Conservation (phyloP, 2,888 invertebrate genomes). For the Ctenicera cuprea region DNA sequence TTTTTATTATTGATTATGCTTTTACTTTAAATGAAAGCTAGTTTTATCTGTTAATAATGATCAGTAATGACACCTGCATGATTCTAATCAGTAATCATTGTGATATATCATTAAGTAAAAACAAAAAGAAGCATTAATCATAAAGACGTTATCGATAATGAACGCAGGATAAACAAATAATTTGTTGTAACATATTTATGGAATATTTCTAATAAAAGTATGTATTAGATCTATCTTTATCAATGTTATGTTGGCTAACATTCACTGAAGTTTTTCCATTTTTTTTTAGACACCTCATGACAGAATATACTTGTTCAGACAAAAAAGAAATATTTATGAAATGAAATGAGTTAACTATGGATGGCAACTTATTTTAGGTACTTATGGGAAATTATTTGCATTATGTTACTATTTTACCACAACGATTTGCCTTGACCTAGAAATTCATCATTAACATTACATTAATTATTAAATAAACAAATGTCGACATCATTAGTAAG, state of each 20-base stretch:
- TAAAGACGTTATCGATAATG: background rate
- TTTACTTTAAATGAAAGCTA: no score
- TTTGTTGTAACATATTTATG: background rate
- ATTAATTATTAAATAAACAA: no score
- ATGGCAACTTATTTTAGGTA: no score
- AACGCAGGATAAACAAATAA: background rate
- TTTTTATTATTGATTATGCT: background rate
- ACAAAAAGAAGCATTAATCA: background rate
- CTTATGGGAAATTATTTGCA: background rate
- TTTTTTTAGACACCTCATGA: no score
- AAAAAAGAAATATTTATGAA: background rate
- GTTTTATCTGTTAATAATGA: slow-evolving; percentile 2
- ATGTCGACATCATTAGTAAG: no score
- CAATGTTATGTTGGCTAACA: no score
- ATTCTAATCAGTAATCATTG: background rate
- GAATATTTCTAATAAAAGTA: background rate
- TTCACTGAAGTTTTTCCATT: background rate
- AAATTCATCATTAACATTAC: background rate
- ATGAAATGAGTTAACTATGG: no score
- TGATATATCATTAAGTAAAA: background rate
- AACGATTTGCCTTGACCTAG: background rate
- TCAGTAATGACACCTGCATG: background rate
- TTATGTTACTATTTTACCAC: background rate
- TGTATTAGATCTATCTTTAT: no score
- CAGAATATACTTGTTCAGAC: no score